Percentiles rank a stretch among this genome's conserved stretches.
Evolutionary conservation across 92 coral and sea anemone species (phyloP).

Genomic region (Porites divaricata): DNA sequence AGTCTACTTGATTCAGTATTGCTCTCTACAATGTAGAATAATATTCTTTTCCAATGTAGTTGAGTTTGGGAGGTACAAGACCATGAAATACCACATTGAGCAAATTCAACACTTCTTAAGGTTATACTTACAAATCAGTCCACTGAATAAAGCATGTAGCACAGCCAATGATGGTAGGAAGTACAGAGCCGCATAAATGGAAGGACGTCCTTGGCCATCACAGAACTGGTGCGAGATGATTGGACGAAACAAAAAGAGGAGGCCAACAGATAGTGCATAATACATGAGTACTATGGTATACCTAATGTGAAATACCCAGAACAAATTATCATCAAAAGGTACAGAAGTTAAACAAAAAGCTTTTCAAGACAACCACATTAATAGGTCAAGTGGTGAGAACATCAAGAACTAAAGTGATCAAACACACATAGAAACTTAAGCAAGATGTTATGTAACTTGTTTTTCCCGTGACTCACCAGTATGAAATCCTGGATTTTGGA

Average conservation of each 20-base stretch:
- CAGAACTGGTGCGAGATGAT: slow-evolving; percentile 77
- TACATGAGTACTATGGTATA: slow-evolving; percentile 91
- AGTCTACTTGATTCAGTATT: no score
- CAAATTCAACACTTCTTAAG: no score
- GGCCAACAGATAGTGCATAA: slow-evolving; percentile 81
- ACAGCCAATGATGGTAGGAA: slow-evolving; percentile 85
- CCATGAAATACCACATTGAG: no score
- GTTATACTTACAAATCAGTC: slow-evolving; percentile 86
- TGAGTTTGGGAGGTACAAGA: no score
- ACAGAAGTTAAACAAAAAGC: not conserved
- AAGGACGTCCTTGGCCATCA: slow-evolving; percentile 74
- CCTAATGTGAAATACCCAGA: slow-evolving; percentile 39
- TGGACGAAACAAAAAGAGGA: slow-evolving; percentile 79
- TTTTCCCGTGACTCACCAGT: no score
- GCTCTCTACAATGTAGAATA: no score
- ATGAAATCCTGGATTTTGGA: no score
- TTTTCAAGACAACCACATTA: not conserved
- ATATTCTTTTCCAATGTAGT: no score
- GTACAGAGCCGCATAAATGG: slow-evolving; percentile 92
- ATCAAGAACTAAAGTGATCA: no score
- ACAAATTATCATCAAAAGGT: not conserved
- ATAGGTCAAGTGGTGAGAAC: no score
- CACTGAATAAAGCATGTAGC: slow-evolving; percentile 86
- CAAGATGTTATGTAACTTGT: no score
- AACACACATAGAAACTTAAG: no score